Evolutionary conservation across 2,888 invertebrate species (phyloP).

Genomic region (Orchesella flavescens): DNA sequence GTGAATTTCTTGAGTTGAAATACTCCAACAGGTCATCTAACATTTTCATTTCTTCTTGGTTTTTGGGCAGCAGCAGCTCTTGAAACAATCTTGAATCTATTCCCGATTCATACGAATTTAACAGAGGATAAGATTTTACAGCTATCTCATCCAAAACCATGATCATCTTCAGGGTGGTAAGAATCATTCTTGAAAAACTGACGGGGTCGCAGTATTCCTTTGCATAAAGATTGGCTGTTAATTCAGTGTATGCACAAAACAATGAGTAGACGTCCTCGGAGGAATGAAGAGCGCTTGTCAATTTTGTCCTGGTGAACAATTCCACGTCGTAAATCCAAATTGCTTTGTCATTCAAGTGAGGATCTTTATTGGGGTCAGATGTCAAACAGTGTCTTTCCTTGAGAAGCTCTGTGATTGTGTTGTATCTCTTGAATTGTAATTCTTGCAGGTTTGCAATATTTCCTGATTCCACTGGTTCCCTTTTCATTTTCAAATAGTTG

Average conservation of each 20-base stretch:
- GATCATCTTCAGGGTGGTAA: background rate
- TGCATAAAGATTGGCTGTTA: background rate
- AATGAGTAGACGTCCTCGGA: background rate
- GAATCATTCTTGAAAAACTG: constrained; percentile 21
- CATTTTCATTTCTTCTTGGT: constrained; percentile 11
- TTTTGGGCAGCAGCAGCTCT: constrained; percentile 27
- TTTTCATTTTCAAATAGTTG: no score
- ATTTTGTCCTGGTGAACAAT: background rate
- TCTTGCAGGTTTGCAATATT: no score
- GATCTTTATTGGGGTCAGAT: background rate
- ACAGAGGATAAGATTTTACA: constrained; percentile 11
- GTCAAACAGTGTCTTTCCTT: background rate
- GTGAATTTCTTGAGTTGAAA: constrained; percentile 4
- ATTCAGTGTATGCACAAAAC: background rate
- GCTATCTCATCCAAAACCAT: constrained; percentile 31
- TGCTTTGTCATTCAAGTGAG: background rate
- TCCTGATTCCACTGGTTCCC: no score
- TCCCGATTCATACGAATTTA: constrained; percentile 23
- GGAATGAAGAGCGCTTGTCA: background rate
- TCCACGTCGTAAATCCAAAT: background rate
- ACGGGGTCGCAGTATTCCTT: constrained; percentile 37
- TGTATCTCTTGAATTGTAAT: no score
- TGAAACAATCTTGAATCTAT: background rate
- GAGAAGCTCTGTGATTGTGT: background rate
- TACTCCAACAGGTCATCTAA: constrained; percentile 27